Evolutionary conservation across 2,113 vertebrate genomes (phyloP).

Genomic region (Collichthys lucidus): DNA sequence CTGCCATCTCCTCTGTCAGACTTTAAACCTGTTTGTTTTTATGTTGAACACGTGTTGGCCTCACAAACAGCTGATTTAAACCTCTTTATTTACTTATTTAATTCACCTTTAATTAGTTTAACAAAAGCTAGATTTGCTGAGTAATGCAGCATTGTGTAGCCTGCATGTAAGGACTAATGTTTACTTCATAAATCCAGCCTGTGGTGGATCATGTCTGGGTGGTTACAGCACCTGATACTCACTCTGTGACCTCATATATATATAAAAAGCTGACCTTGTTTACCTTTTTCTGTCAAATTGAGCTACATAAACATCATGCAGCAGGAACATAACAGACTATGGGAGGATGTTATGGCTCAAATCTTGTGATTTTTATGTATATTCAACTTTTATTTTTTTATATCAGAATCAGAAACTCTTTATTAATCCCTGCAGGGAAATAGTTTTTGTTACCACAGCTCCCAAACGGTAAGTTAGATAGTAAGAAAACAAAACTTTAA

Average conservation of each 20-base stretch:
- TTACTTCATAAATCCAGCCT: not conserved
- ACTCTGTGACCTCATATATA: not conserved
- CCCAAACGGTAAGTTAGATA: too few species aligned
- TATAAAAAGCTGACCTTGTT: not conserved
- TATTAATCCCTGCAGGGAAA: too few species aligned
- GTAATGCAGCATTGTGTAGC: not conserved
- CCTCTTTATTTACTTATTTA: not conserved
- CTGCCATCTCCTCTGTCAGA: not conserved
- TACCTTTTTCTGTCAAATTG: not conserved
- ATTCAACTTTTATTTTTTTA: too few species aligned
- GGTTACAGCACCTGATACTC: not conserved
- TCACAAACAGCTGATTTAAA: rapidly evolving
- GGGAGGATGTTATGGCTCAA: not conserved
- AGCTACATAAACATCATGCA: too few species aligned
- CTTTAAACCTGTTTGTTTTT: not conserved
- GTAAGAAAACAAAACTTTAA: too few species aligned
- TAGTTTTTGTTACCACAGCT: too few species aligned
- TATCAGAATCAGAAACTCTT: too few species aligned
- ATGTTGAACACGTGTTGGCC: not conserved
- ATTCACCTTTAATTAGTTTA: too few species aligned
- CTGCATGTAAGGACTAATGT: not conserved
- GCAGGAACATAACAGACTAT: not conserved
- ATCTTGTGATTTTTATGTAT: not conserved
- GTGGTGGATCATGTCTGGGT: too few species aligned
- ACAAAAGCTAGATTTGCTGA: slow-evolving; percentile 5